Percentiles rank a stretch among this genome's conserved stretches.
phyloP scores from a whole-genome alignment of 2,113 vertebrate species.

The Pseudolaguvia tuberculata region DNA sequence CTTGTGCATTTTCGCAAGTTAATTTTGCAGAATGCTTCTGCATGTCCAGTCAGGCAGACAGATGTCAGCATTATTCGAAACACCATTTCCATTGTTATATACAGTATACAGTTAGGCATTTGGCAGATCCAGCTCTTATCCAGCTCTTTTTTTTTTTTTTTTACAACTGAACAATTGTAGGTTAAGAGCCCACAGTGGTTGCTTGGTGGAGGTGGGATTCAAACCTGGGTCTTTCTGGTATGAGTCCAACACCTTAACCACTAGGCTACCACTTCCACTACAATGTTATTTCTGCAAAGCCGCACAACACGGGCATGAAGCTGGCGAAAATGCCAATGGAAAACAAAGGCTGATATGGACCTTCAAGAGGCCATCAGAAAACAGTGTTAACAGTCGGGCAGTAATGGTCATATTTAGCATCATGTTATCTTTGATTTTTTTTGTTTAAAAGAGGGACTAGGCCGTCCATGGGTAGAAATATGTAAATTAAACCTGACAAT shows the following conservation, averaged over 20 bases:
- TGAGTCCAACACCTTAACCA: no score
- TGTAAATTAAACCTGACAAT: conserved; percentile 1
- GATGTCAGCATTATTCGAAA: conserved; percentile 34
- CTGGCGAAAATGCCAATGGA: conserved; percentile 15
- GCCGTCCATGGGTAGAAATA: neutral
- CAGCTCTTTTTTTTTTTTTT: no score
- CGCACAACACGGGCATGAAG: neutral
- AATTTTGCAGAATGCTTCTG: conserved; percentile 15
- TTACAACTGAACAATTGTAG: no score
- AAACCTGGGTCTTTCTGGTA: no score
- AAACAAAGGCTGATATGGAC: conserved; percentile 22
- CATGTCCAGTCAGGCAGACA: conserved; percentile 15
- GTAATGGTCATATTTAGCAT: neutral
- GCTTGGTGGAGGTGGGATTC: no score
- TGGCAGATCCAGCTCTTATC: no score
- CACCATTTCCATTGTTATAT: conserved; percentile 30
- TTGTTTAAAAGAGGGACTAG: neutral
- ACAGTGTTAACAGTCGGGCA: neutral
- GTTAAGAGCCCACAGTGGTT: no score
- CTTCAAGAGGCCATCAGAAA: conserved; percentile 19
- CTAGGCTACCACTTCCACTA: no score
- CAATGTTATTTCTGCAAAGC: conserved; percentile 26
- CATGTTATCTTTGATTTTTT: no score
- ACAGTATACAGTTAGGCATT: no score
- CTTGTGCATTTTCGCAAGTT: conserved; percentile 2